Percentiles rank a stretch among this genome's conserved stretches.
These are phyloP conservation scores for Apoda limacodes DNA, from an alignment of 2,888 invertebrate species.

Conservation along the genomic window DNA sequence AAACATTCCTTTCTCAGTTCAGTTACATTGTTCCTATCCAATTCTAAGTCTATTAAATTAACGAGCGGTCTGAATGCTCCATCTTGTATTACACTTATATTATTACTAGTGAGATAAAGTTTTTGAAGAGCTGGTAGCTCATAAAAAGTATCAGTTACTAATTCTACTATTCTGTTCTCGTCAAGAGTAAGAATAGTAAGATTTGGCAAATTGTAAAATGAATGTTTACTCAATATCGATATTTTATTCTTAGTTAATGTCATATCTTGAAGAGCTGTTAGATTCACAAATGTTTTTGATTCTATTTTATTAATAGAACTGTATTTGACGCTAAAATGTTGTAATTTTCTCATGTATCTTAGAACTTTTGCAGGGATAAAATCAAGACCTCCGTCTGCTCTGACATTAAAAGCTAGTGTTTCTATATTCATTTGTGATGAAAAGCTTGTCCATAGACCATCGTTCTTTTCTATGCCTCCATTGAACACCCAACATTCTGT, in stretches of 20 bases:
- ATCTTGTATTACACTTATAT: slow-evolving; percentile 85
- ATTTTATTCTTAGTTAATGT: slow-evolving; percentile 79
- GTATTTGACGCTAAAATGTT: slow-evolving; percentile 77
- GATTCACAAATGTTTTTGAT: slow-evolving; percentile 80
- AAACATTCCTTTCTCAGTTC: slow-evolving; percentile 83
- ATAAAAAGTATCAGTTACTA: slow-evolving; percentile 80
- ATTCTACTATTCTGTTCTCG: slow-evolving; percentile 79
- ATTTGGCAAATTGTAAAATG: slow-evolving; percentile 80
- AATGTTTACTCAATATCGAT: slow-evolving; percentile 71
- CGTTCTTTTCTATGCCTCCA: slow-evolving; percentile 73
- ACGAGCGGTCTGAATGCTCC: slow-evolving; percentile 82
- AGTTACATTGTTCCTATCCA: slow-evolving; percentile 81
- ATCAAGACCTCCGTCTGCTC: slow-evolving; percentile 75
- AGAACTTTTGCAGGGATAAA: slow-evolving; percentile 81
- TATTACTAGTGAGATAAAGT: slow-evolving; percentile 87
- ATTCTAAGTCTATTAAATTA: slow-evolving; percentile 81
- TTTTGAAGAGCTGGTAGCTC: slow-evolving; percentile 78
- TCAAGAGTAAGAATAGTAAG: slow-evolving; percentile 77
- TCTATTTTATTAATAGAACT: slow-evolving; percentile 78
- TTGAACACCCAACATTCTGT: slow-evolving; percentile 85
- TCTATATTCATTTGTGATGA: slow-evolving; percentile 77
- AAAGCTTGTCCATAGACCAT: slow-evolving; percentile 80
- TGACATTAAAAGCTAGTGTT: slow-evolving; percentile 77
- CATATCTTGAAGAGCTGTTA: slow-evolving; percentile 76
- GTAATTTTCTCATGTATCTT: slow-evolving; percentile 73